A percentile compares a stretch with the other conserved stretches of the same genome.
Evolutionary conservation across 1,140 invertebrate genomes (phyloP).

Genomic region (Aphelenchoides fujianensis): DNA sequence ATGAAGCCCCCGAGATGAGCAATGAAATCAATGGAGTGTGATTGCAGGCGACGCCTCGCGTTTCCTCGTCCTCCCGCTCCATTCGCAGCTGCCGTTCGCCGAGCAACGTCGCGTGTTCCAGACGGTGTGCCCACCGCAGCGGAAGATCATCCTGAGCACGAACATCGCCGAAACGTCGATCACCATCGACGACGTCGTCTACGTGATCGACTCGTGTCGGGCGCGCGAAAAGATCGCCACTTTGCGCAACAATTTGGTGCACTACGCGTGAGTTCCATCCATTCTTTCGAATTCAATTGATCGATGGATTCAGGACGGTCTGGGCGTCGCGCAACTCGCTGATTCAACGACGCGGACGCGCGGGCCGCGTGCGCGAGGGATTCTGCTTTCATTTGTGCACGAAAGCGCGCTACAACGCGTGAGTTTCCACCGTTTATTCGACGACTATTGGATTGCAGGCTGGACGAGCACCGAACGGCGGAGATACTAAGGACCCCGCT

Average conservation of each 20-base stretch:
- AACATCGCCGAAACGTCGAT: slow-evolving; percentile 91
- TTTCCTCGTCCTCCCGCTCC: slow-evolving; percentile 55
- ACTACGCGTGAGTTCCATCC: slow-evolving; percentile 68
- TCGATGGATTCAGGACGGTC: slow-evolving; percentile 49
- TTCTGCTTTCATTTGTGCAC: slow-evolving; percentile 74
- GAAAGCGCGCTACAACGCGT: slow-evolving; percentile 42
- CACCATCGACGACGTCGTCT: slow-evolving; percentile 84
- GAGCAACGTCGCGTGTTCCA: slow-evolving; percentile 79
- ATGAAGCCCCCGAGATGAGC: too few species aligned
- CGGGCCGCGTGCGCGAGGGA: slow-evolving; percentile 72
- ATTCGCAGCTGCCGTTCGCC: slow-evolving; percentile 62
- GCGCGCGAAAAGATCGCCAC: slow-evolving; percentile 54
- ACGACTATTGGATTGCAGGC: too few species aligned
- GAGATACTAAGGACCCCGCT: slow-evolving; percentile 67
- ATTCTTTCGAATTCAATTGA: too few species aligned
- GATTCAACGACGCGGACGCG: slow-evolving; percentile 70
- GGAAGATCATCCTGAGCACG: slow-evolving; percentile 78
- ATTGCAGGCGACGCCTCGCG: slow-evolving; percentile 24
- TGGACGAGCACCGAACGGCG: slow-evolving; percentile 66
- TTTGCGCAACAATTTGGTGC: slow-evolving; percentile 57
- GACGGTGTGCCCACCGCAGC: slow-evolving; percentile 67
- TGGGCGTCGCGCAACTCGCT: slow-evolving; percentile 70
- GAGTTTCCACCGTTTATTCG: too few species aligned
- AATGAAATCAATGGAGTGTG: too few species aligned
- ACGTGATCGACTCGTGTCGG: slow-evolving; percentile 84